Base-by-base conservation (phyloP, 64 coral and sea anemone species). In the Stichodactyla mertensii region DNA sequence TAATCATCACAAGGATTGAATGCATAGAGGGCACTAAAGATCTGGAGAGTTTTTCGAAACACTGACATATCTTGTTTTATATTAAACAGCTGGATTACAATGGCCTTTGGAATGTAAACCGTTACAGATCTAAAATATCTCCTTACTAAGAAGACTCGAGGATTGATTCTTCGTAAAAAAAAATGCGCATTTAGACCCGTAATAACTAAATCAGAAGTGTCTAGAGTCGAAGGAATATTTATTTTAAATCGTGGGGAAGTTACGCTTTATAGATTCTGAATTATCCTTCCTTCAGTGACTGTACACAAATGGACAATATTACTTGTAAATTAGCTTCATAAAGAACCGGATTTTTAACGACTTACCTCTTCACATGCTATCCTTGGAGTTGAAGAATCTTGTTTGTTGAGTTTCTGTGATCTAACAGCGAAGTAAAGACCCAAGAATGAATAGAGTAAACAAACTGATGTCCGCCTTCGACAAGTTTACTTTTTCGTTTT, bases 391-490 rank as follows among this genome's bases (percentile, higher is more conserved):
- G 53, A 81, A 81, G 78, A 81, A 10, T 81, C 15, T 55, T 81
- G 78, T 81, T 81, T 81, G 52, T 6, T 23, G 23, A 74, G 22
- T 74, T 74, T 81, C 78, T 81, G 78, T 81, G 78, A 81, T 54
- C 78, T 81, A 81, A 81, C 78, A 81, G 78, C 16, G 53, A 81
- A 18, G 78, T 54, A 81, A 81, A 81, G 78, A 81, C 26, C 36
- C 54, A 81, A 81, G n/a, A 81, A 81, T 52, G 6, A 11, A 52
- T 19, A 81, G 78, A 81, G 20, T 81, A 81, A 81, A 81, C 51
- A 81, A 81, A 53, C 18, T 52, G 78, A 81, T 53, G 78, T 54
- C 16, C 78, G 78, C 15, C 52, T 81, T 28, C 23, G 18, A 81
- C 77, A 81, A 53, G 78, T 81, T 81, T 55, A 55, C 53, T 81